These are phyloP conservation scores for Centropus unirufus DNA, from an alignment of 2,113 vertebrate species.

Conservation along the genomic window DNA sequence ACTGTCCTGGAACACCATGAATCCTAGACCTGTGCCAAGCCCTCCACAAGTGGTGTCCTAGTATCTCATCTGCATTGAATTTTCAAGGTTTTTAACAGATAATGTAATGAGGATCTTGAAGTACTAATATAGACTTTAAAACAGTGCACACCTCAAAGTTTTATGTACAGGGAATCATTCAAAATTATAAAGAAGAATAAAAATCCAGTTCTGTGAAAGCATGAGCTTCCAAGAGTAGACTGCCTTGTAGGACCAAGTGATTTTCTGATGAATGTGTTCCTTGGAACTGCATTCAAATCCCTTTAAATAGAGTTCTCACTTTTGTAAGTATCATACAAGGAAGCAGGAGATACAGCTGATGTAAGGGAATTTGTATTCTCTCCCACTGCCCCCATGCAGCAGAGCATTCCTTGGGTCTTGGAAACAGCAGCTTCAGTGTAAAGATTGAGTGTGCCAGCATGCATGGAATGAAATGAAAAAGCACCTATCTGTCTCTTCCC, in stretches of 20 bases:
- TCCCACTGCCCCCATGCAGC: not conserved
- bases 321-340: not conserved
- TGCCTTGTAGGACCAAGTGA: not conserved
- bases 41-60: not conserved
- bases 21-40: not conserved
- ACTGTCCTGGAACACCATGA: not conserved
- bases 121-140: not conserved
- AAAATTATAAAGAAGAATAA: not conserved
- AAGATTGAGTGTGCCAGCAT: constrained; percentile 27
- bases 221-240: not conserved
- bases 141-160: not conserved
- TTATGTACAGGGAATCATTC: not conserved
- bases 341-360: not conserved
- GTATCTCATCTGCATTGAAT: not conserved
- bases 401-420: constrained; percentile 5
- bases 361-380: constrained; percentile 40
- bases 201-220: not conserved
- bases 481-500: constrained; percentile 32
- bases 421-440: not conserved
- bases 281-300: not conserved
- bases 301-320: not conserved
- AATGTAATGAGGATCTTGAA: not conserved
- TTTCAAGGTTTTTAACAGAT: not conserved
- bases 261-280: not conserved
- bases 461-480: constrained; percentile 50